Conservation (phyloP, 2,888 invertebrate species). For the Latheticus oryzae region DNA sequence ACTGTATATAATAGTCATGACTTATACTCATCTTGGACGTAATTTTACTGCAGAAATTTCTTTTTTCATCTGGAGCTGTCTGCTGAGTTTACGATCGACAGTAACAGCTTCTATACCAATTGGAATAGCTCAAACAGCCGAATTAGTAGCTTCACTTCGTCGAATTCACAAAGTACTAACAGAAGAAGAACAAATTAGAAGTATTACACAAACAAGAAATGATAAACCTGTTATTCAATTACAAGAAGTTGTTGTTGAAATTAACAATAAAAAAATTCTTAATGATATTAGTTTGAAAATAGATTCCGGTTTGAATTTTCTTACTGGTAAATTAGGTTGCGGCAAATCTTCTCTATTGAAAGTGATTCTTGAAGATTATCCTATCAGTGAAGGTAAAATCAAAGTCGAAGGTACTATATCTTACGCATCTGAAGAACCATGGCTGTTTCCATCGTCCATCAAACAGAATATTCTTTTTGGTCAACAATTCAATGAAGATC, state of each 20-base stretch:
- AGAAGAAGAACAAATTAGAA: slow-evolving; percentile 45
- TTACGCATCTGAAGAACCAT: slow-evolving; percentile 73
- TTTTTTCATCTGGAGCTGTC: slow-evolving; percentile 51
- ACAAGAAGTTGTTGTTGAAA: slow-evolving; percentile 61
- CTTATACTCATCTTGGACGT: slow-evolving; percentile 48
- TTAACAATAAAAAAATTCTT: slow-evolving; percentile 68
- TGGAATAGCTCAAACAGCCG: slow-evolving; percentile 50
- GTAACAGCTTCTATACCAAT: slow-evolving; percentile 49
- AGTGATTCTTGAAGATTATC: slow-evolving; percentile 7
- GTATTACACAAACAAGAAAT: not conserved
- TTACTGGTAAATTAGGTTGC: slow-evolving; percentile 59
- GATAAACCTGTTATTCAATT: slow-evolving; percentile 10
- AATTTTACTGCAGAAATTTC: slow-evolving; percentile 50
- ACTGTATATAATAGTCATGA: slow-evolving; percentile 53
- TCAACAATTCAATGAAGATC: slow-evolving; percentile 67
- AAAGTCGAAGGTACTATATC: slow-evolving; percentile 63
- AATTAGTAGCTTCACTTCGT: slow-evolving; percentile 48
- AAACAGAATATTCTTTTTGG: slow-evolving; percentile 84
- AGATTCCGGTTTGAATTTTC: slow-evolving; percentile 69
- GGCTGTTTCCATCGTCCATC: slow-evolving; percentile 71
- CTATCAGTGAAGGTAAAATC: slow-evolving; percentile 49
- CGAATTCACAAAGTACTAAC: slow-evolving; percentile 50
- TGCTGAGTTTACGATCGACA: slow-evolving; percentile 46
- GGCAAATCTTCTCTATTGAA: slow-evolving; percentile 49
- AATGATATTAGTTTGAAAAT: slow-evolving; percentile 68